A percentile compares a stretch with the other conserved stretches of the same genome.
These are phyloP conservation scores for Scytalopus superciliaris DNA, from an alignment of 2,113 vertebrate species.

Conservation along the genomic window DNA sequence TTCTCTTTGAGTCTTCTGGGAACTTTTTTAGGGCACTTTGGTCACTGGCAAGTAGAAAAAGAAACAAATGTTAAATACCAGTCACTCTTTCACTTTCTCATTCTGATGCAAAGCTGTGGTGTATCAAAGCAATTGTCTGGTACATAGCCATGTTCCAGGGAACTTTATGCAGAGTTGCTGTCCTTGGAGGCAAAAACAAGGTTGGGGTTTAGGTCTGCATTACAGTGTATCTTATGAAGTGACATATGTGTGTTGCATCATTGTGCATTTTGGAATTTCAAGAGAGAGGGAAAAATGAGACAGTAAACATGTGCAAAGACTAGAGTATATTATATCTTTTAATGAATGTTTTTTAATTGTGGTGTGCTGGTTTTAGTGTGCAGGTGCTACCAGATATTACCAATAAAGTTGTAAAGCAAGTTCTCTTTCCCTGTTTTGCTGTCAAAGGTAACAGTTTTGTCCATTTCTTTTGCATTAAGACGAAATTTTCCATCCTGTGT, in stretches of 20 bases:
- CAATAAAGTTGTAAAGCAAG: background rate
- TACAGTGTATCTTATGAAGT: background rate
- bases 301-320: background rate
- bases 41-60: background rate
- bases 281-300: background rate
- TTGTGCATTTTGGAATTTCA: background rate
- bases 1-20: background rate
- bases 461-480: background rate
- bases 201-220: background rate
- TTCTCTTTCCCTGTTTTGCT: background rate
- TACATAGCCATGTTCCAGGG: accelerated
- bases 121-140: background rate
- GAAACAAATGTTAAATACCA: background rate
- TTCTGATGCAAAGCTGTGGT: background rate
- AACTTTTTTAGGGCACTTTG: background rate
- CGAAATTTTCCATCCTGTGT: background rate
- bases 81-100: background rate
- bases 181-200: background rate
- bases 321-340: background rate
- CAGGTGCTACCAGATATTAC: background rate
- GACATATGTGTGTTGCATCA: background rate
- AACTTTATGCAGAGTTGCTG: background rate
- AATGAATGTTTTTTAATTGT: background rate
- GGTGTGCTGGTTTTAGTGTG: background rate
- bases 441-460: background rate